These are phyloP conservation scores for Melipona beecheii DNA, from an alignment of 2,888 invertebrate species.

Conservation along the genomic window DNA sequence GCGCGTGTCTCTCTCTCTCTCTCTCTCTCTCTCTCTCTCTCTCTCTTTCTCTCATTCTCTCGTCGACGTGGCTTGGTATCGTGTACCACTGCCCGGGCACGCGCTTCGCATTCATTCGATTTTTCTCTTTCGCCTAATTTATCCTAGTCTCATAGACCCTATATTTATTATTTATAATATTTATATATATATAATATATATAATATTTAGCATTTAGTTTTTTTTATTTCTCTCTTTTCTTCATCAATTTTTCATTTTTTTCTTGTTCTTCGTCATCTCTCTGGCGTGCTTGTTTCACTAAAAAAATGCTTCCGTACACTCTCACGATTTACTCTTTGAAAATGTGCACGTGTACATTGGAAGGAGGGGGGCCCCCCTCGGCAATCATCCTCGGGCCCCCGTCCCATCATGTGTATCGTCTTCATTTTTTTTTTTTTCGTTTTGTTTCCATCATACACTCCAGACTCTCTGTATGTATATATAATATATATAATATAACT, in stretches of 20 bases:
- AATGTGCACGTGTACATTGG: constrained; percentile 60
- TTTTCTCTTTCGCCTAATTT: constrained; percentile 78
- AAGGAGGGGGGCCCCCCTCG: constrained; percentile 16
- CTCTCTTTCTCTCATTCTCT: constrained; percentile 32
- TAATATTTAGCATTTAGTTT: constrained; percentile 83
- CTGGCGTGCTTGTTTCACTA: constrained; percentile 39
- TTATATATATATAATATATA: constrained; percentile 81
- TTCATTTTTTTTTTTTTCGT: constrained; percentile 38
- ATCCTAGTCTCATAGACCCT: constrained; percentile 83
- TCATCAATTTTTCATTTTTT: background rate
- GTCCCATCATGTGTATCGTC: constrained; percentile 9
- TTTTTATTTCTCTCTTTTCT: constrained; percentile 72
- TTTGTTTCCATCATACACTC: constrained; percentile 69
- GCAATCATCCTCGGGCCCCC: constrained; percentile 2
- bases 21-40: constrained; percentile 30
- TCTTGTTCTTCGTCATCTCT: constrained; percentile 14
- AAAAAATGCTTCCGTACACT: constrained; percentile 68
- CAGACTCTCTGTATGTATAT: constrained; percentile 83
- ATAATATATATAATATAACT: constrained; percentile 84
- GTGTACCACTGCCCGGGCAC: constrained; percentile 56
- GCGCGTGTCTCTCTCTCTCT: constrained; percentile 2
- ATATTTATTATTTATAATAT: constrained; percentile 84
- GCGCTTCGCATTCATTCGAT: constrained; percentile 59
- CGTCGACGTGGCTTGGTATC: constrained; percentile 49
- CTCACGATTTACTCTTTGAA: constrained; percentile 65